phyloP scores from a whole-genome alignment of 2,797 vertebrate genomes.

The Rhinophrynus dorsalis region DNA sequence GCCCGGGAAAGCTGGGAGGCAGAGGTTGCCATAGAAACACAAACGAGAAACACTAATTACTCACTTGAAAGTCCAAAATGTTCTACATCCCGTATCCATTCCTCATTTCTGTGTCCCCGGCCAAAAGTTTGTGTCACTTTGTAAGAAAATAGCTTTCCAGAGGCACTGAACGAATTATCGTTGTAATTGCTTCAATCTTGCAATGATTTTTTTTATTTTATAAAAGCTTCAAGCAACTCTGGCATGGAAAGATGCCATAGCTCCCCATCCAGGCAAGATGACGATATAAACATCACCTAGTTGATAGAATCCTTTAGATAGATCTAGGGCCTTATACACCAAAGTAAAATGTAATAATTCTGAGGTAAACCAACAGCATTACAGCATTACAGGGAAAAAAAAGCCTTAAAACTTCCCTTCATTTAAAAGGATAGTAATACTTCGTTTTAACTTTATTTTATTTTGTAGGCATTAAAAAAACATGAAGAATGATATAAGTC shows the following conservation, averaged over 20 bases:
- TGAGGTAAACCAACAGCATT: too few species aligned
- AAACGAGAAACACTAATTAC: neutral
- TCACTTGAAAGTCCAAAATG: constrained; percentile 3
- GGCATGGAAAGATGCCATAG: neutral
- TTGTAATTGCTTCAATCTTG: neutral
- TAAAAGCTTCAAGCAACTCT: neutral
- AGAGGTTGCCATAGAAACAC: neutral
- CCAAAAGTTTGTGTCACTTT: neutral
- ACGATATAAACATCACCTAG: too few species aligned
- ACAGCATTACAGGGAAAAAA: too few species aligned
- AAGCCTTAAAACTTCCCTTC: too few species aligned
- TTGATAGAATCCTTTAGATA: too few species aligned
- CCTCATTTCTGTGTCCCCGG: neutral
- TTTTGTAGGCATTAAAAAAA: too few species aligned
- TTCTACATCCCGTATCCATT: neutral
- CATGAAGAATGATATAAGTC: too few species aligned
- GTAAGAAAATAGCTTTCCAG: neutral
- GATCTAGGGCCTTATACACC: too few species aligned
- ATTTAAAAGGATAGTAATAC: too few species aligned
- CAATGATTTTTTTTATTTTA: neutral
- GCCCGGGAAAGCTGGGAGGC: constrained; percentile 7
- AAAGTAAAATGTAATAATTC: too few species aligned
- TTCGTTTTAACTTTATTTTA: too few species aligned
- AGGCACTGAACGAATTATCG: neutral
- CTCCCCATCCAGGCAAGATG: too few species aligned